Conservation (phyloP, 2,888 invertebrate species). For the Teleiodes luculella region DNA sequence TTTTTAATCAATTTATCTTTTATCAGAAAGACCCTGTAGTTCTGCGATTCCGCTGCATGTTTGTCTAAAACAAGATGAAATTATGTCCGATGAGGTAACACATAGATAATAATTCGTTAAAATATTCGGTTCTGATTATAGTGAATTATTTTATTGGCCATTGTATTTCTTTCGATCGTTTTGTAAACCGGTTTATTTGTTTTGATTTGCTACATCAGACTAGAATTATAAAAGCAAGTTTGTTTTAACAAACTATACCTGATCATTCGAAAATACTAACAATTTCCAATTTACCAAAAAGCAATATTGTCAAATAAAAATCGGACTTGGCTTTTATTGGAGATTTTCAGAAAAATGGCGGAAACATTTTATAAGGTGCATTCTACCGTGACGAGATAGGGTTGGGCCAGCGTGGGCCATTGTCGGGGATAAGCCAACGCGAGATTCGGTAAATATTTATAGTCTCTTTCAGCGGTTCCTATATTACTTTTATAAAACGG, state of each 20-base stretch:
- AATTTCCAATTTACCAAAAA: not conserved
- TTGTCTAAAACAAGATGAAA: constrained; percentile 17
- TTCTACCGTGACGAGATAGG: constrained; percentile 41
- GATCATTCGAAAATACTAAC: not conserved
- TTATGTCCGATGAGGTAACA: constrained; percentile 16
- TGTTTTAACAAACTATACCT: not conserved
- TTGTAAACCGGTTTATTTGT: not conserved
- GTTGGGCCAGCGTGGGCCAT: constrained; percentile 35
- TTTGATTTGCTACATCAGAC: too few relatives aligned
- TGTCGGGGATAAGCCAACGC: constrained; percentile 34
- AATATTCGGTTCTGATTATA: constrained; percentile 3
- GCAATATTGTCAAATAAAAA: too few relatives aligned
- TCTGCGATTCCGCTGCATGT: constrained; percentile 19
- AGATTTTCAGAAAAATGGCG: constrained; percentile 27
- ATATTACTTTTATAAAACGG: constrained; percentile 28
- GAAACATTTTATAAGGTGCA: constrained; percentile 40
- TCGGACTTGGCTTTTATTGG: not conserved
- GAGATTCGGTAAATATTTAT: constrained; percentile 24
- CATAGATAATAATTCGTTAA: constrained; percentile 16
- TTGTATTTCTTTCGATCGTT: constrained; percentile 2
- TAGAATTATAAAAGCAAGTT: not conserved
- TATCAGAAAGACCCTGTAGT: constrained; percentile 17
- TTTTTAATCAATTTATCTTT: not conserved
- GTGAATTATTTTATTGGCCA: constrained; percentile 2
- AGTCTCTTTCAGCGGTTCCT: constrained; percentile 32